phyloP scores from a whole-genome alignment of 1,140 invertebrate genomes.

The Bombus terrestris region DNA sequence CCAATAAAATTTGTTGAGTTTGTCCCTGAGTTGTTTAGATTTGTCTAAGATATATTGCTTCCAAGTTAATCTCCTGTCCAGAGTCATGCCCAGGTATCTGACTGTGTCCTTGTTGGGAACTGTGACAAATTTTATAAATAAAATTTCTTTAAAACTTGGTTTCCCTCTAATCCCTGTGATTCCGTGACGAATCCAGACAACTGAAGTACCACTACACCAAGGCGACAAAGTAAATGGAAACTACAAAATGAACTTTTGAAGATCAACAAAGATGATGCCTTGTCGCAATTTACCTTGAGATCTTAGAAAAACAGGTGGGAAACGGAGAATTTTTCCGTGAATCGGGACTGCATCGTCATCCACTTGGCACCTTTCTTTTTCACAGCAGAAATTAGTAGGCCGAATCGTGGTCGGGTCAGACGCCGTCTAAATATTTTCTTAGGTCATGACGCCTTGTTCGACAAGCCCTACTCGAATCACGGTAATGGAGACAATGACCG shows the following conservation, averaged over 20 bases:
- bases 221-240: not conserved
- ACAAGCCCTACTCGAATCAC: not conserved
- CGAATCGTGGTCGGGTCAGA: not conserved
- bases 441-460: constrained; percentile 44
- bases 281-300: constrained; percentile 31
- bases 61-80: no score
- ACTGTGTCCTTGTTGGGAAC: no score
- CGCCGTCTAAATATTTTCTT: constrained; percentile 68
- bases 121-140: not conserved
- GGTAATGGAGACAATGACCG: constrained; percentile 66
- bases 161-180: no score
- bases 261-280: constrained; percentile 1
- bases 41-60: no score
- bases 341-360: constrained; percentile 18
- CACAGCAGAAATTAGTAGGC: constrained; percentile 29
- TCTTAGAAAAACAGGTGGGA: constrained; percentile 44
- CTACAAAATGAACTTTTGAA: not conserved
- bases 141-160: no score
- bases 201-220: not conserved
- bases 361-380: constrained; percentile 27
- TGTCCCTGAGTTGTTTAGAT: no score
- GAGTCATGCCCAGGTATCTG: no score
- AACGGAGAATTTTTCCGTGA: not conserved
- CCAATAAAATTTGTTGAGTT: no score
- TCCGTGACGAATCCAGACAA: not conserved